Evolutionary conservation across 2,113 vertebrate genomes (phyloP).

Genomic region (Phoxinus phoxinus): DNA sequence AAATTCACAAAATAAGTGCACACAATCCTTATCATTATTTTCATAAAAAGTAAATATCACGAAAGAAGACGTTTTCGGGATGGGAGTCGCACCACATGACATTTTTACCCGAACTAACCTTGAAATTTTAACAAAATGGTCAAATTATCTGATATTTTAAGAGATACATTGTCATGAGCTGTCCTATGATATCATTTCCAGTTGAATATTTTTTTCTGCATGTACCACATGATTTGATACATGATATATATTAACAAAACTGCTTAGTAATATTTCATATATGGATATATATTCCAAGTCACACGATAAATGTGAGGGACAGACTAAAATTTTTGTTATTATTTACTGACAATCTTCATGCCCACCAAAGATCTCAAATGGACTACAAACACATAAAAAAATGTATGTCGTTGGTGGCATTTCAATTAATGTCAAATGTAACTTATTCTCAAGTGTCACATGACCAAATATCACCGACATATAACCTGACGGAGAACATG

Average conservation of each 20-base stretch:
- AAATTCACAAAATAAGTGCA: no score
- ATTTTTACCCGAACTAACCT: no score
- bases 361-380: background rate
- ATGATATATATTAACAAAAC: no score
- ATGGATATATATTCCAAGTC: background rate
- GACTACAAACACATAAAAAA: background rate
- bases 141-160: background rate
- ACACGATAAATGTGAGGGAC: background rate
- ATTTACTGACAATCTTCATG: background rate
- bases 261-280: no score
- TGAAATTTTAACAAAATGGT: background rate
- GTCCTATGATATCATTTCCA: background rate
- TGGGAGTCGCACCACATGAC: no score
- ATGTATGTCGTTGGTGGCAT: background rate
- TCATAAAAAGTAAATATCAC: background rate
- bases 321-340: background rate
- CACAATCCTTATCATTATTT: background rate
- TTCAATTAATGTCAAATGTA: background rate
- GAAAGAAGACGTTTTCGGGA: no score
- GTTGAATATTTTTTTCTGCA: background rate
- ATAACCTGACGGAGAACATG: background rate
- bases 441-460: background rate
- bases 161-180: background rate
- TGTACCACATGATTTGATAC: background rate
- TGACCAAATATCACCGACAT: background rate